Base-by-base conservation (phyloP, 2,797 vertebrate genomes). In the Lepus oiostolus region DNA sequence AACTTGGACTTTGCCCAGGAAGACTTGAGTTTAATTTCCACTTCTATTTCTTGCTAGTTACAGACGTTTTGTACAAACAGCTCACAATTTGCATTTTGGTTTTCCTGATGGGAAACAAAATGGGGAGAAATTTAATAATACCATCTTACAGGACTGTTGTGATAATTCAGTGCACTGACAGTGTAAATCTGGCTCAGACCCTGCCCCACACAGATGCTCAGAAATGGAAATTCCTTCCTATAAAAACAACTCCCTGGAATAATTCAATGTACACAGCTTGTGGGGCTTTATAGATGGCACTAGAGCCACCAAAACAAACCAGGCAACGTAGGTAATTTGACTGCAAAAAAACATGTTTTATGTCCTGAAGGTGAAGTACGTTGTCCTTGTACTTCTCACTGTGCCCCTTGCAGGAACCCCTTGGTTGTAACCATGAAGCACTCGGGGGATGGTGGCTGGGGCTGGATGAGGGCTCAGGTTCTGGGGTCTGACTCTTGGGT, bases 361-460 rank as follows among this genome's bases (percentile, higher is more conserved):
- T 82, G 82, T 79, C 0, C 2, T 21, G 26, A 72, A 38, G 54
- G 19, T 60, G 5, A 65, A 26, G 9, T 28, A 7, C 2, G 8
- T 65, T 47, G 52, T 22, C 4, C 13, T 11, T 8, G 76, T 3
- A 14, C 54, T 68, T 63, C n/a, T 58, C 47, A 28, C 35, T 2
- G 2, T 0, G 13, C 30, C 0, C 3, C 0, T 10, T 42, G 10
- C 58, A 70, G 35, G 65, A 8, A 3, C 24, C 24, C 5, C 12
- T 26, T 74, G 6, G 4, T 9, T 24, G 1, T 35, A 9, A 21
- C 19, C 26, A 11, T 6, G 50, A 38, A 38, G 0, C 13, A 16
- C 12, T 47, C 19, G 21, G 16, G 3, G 1, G 9, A 19, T 12
- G 12, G 4, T 14, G 7, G 17, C 21, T 19, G 1, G 17, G 63